These are phyloP conservation scores for Pherbina coryleti DNA, from an alignment of 2,888 invertebrate genomes.

Conservation along the genomic window DNA sequence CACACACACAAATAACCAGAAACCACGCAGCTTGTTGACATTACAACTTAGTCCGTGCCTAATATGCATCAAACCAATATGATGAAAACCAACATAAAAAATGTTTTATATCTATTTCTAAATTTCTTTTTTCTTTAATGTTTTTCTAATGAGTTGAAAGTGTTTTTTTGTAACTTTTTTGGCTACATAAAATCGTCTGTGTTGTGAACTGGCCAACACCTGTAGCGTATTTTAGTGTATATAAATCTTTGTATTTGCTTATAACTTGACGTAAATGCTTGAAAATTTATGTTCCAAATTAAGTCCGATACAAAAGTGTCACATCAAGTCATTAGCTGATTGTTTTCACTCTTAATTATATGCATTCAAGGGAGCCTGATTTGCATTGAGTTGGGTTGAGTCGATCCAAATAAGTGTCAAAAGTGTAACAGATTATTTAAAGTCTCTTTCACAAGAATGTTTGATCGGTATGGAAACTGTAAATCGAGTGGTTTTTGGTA, in stretches of 20 bases:
- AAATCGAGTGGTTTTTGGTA: too few species aligned
- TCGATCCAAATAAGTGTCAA: too few species aligned
- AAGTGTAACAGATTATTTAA: too few species aligned
- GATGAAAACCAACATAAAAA: too few species aligned
- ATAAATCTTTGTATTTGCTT: conserved; percentile 20
- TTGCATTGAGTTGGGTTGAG: neutral
- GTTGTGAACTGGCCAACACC: conserved; percentile 1
- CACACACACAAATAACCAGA: neutral
- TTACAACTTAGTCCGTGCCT: neutral
- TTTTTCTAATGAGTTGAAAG: neutral
- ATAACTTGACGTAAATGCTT: conserved; percentile 63
- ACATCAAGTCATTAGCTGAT: conserved; percentile 61
- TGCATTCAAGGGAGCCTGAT: neutral
- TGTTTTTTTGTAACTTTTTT: neutral
- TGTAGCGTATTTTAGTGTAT: neutral
- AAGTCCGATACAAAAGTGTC: conserved; percentile 56
- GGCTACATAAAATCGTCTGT: neutral
- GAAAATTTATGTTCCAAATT: conserved; percentile 54
- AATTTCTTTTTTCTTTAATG: neutral
- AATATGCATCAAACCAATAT: too few species aligned
- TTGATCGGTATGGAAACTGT: too few species aligned
- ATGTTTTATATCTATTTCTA: too few species aligned
- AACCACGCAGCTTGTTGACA: conserved; percentile 1
- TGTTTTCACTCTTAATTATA: neutral
- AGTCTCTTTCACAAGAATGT: too few species aligned